Evolutionary conservation across 2,797 vertebrate species (phyloP).

Genomic region (Fundulus diaphanus): DNA sequence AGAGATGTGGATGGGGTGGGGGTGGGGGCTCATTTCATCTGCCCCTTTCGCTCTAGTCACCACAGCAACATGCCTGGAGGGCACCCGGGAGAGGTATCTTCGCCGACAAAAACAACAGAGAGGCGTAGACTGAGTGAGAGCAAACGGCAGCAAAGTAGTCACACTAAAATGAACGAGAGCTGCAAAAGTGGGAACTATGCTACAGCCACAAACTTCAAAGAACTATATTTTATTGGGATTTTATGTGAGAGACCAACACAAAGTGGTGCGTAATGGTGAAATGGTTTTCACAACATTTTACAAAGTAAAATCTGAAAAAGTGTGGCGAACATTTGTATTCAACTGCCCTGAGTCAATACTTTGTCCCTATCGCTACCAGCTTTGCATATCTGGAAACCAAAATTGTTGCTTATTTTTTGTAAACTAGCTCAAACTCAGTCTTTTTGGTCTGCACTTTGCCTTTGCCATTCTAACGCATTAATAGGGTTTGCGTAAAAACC

Average conservation of each 20-base stretch:
- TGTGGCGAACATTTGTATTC: background rate
- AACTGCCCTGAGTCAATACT: background rate
- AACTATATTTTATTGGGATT: background rate
- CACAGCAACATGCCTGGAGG: slow-evolving; percentile 80
- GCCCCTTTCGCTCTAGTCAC: slow-evolving; percentile 75
- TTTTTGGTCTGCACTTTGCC: background rate
- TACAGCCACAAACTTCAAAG: slow-evolving; percentile 22
- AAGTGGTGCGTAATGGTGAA: background rate
- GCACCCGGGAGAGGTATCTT: slow-evolving; percentile 75
- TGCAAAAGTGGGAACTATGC: slow-evolving; percentile 35
- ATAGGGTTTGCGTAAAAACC: background rate
- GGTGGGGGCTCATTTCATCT: slow-evolving; percentile 61
- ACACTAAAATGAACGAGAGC: slow-evolving; percentile 45
- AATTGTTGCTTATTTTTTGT: background rate
- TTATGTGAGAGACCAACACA: background rate
- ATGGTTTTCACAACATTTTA: background rate
- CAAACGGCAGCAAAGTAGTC: slow-evolving; percentile 46
- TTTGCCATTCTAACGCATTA: background rate
- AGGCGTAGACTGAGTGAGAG: slow-evolving; percentile 53
- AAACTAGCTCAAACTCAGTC: background rate
- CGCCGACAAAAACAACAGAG: slow-evolving; percentile 74
- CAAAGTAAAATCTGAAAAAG: background rate
- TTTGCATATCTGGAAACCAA: background rate
- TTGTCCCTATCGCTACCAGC: background rate
- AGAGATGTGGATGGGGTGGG: background rate